Evolutionary conservation across 2,797 vertebrate species (phyloP), one percentile per base, ranked within the genome.

Genomic region (Toxotes lorentzi): DNA sequence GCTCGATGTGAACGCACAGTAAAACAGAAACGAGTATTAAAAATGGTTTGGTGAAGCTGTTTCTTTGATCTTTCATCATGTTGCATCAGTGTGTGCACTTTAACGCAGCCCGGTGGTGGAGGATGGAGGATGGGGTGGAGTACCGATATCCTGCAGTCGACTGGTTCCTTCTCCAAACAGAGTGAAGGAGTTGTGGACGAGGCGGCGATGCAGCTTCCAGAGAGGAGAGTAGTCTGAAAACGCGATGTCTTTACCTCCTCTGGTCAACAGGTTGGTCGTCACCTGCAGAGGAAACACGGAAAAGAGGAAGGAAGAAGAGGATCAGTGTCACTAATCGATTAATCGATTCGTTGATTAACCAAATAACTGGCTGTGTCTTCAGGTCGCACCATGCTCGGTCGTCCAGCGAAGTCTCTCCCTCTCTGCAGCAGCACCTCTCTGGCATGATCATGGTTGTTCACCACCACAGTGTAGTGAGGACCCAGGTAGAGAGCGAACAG

Each of bases 231-330:
- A 95, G 64, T 95, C 94, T 1, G 94, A 73, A 50, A 96, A 96
- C 0, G 95, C 95, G 0, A 96, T 95, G 89, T 96, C 95, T 72
- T 95, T 95, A 0, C 95, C 95, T 5, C 93, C 95, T 11, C 95
- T 79, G 57, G 94, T 95, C 88, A 96, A 32, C 74, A 96, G 81
- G 53, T 91, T 81, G 1, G 95, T 95, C 53, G 94, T 96, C 54
- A 95, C 94, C 95, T 96, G 81, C 17, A 24, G 1, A 60, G 56
- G 16, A 53, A 40, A 40, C 47, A 53, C 16, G 2, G 17, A 7
- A 32, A 17, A 43, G 41, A 40, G 1, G 9, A 9, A 40, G 27
- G 27, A 30, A 30, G 27, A 30, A 2, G 3, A 3, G 27, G 3
- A 3, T 30, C 27, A 30, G 27, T 30, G 27, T 30, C 27, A 30